Evolutionary conservation across 1,140 invertebrate genomes (phyloP).

Genomic region (Babylonia areolata): DNA sequence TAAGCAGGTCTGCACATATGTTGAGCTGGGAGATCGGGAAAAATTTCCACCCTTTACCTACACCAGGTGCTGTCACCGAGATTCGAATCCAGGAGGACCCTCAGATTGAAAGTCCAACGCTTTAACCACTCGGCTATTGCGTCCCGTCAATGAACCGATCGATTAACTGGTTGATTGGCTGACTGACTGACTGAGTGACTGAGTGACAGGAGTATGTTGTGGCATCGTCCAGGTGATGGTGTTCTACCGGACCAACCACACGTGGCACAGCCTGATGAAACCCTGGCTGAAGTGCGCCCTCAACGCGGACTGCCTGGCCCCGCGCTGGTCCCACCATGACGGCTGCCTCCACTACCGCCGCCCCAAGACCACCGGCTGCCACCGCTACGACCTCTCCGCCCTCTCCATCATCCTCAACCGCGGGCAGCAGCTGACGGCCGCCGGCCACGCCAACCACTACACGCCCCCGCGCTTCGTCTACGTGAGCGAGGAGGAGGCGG

Average conservation of each 20-base stretch:
- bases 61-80: too few species aligned
- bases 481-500: conserved; percentile 11
- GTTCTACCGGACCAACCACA: conserved; percentile 61
- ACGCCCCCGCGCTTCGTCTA: conserved; percentile 46
- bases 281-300: conserved; percentile 69
- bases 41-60: too few species aligned
- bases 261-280: conserved; percentile 63
- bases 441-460: conserved; percentile 50
- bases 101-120: too few species aligned
- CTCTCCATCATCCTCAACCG: conserved; percentile 67
- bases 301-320: conserved; percentile 62
- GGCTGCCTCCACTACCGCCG: conserved; percentile 65
- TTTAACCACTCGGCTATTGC: too few species aligned
- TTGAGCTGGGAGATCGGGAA: too few species aligned
- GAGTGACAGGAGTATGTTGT: too few species aligned
- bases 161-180: too few species aligned
- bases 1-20: too few species aligned
- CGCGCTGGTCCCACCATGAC: conserved; percentile 51
- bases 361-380: conserved; percentile 68
- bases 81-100: too few species aligned
- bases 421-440: conserved; percentile 55
- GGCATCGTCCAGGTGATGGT: conserved; percentile 55
- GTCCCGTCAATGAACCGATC: too few species aligned
- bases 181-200: too few species aligned
- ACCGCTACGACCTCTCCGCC: conserved; percentile 67